Evolutionary conservation across 2,888 invertebrate species (phyloP), one percentile per base, ranked within the genome.

Genomic region (Diaphora mendica): DNA sequence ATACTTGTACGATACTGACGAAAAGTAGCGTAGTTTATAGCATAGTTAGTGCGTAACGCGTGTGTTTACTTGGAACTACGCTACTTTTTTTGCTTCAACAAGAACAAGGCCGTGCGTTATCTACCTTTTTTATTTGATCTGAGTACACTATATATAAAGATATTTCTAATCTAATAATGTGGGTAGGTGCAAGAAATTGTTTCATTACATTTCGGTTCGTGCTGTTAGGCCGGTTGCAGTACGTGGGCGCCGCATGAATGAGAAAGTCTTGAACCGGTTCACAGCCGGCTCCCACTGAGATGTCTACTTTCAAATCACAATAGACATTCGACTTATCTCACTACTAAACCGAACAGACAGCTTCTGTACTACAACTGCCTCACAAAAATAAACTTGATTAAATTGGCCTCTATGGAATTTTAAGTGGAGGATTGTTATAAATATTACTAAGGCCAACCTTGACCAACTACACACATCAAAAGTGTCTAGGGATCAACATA

Each of bases 271-370:
- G 86, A 90, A 95, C 95, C 95, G 95, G 95, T 95, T 90, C 87
- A 87, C 83, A 82, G 76, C 73, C 81, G 80, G 88, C 92, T 92
- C 91, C 92, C 89, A 91, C 90, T 88, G 83, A 86, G 88, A 90
- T 91, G 93, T 93, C 94, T 93, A 95, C 95, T 95, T 95, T 95
- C 95, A 93, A 93, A 92, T 93, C 91, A 95, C 94, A 95, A 95
- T 95, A 92, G 93, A 90, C 88, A 84, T 88, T 88, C 86, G 87
- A 89, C 89, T 91, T 93, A 90, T 92, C 89, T 87, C 76, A 70
- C 72, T 70, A 84, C 84, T 84, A 84, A 87, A 88, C 87, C 81
- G 81, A 90, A 78, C 78, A 77, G 85, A 85, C 88, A 80, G 88
- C 91, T 91, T 89, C 91, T 90, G 91, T 87, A 78, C 78, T 70